Percentiles rank a stretch among this genome's conserved stretches.
These are phyloP conservation scores for Trachelus iudaicus DNA, from an alignment of 2,888 invertebrate genomes.

Conservation along the genomic window DNA sequence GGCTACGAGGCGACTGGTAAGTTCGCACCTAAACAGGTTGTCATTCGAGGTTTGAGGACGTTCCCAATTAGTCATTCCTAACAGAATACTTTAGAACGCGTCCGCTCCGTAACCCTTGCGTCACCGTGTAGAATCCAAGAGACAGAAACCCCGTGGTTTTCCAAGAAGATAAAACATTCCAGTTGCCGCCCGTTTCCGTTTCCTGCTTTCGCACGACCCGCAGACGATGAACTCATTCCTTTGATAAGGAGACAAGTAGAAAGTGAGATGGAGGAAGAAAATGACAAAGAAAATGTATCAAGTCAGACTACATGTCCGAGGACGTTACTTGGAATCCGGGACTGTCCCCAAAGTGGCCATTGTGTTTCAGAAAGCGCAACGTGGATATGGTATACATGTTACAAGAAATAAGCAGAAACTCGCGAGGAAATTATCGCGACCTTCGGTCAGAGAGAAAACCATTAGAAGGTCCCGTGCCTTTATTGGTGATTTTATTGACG, in stretches of 20 bases:
- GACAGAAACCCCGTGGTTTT: constrained; percentile 20
- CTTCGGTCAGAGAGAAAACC: not conserved
- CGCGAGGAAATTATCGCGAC: too few species aligned
- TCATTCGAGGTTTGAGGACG: constrained; percentile 14
- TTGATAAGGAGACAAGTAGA: constrained; percentile 27
- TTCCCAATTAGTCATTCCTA: constrained; percentile 27
- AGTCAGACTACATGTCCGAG: constrained; percentile 14
- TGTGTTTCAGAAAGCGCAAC: not conserved
- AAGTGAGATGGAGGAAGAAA: constrained; percentile 9
- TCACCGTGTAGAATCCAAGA: constrained; percentile 1
- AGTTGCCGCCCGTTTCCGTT: constrained; percentile 43
- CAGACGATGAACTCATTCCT: constrained; percentile 37
- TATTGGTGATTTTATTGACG: constrained; percentile 25
- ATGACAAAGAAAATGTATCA: too few species aligned
- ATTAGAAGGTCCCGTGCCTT: not conserved
- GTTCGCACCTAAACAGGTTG: constrained; percentile 1
- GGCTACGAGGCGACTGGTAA: not conserved
- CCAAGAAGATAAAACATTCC: constrained; percentile 36
- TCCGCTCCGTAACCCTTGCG: constrained; percentile 7
- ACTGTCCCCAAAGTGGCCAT: not conserved
- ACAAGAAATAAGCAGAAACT: too few species aligned
- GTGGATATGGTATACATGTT: too few species aligned
- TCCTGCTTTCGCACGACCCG: constrained; percentile 46
- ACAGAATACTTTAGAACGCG: too few species aligned
- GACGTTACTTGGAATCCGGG: constrained; percentile 38